phyloP scores from a whole-genome alignment of 2,888 invertebrate species.

The Xestobium rufovillosum region DNA sequence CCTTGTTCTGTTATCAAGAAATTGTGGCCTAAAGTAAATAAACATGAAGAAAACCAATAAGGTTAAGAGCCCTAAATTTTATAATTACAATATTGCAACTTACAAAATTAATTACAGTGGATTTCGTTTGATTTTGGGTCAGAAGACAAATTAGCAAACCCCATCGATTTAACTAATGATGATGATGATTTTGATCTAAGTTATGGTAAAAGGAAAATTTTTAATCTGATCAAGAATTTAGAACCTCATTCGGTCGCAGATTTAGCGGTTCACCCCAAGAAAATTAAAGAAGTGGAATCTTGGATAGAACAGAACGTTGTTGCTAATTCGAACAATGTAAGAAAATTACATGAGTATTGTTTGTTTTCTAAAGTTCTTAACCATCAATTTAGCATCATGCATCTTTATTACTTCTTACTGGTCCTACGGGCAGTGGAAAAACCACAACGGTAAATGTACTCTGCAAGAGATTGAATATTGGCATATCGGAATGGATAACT shows the following conservation, averaged over 20 bases:
- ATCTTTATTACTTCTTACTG: conserved; percentile 63
- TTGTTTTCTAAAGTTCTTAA: background rate
- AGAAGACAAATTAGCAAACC: too few species aligned
- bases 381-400: conserved; percentile 34
- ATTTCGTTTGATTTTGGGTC: too few species aligned
- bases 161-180: too few species aligned
- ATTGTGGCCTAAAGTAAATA: too few species aligned
- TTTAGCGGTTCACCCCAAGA: conserved; percentile 67
- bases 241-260: conserved; percentile 53
- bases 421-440: conserved; percentile 82
- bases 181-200: too few species aligned
- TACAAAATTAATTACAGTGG: too few species aligned
- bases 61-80: too few species aligned
- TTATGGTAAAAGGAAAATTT: too few species aligned
- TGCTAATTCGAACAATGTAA: conserved; percentile 15
- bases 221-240: conserved; percentile 56
- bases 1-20: too few species aligned
- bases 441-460: conserved; percentile 63
- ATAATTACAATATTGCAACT: too few species aligned
- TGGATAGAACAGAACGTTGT: conserved; percentile 50
- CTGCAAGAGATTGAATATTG: conserved; percentile 52
- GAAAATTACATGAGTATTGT: conserved; percentile 13
- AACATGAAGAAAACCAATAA: too few species aligned
- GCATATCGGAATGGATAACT: conserved; percentile 74
- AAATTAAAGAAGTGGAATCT: conserved; percentile 61